A percentile compares a stretch with the other conserved stretches of the same genome.
Evolutionary conservation across 2,113 vertebrate genomes (phyloP).

Genomic region (Ceratotherium simum): DNA sequence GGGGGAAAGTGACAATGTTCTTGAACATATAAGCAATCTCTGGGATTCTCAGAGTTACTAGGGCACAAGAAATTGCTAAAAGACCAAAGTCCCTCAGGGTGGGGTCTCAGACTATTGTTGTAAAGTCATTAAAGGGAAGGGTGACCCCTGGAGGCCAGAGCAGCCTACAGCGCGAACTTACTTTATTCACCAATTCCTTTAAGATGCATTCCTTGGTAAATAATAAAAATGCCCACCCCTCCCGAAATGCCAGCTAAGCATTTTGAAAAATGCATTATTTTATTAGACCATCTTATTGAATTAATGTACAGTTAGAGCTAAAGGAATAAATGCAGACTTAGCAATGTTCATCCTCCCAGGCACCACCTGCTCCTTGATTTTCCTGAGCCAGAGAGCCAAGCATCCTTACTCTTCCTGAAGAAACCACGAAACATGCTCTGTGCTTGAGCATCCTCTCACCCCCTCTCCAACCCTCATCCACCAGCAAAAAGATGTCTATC

Average conservation of each 20-base stretch:
- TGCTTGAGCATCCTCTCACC: neutral
- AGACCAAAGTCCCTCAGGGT: slow-evolving; percentile 44
- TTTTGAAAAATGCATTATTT: slow-evolving; percentile 81
- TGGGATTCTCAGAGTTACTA: slow-evolving; percentile 21
- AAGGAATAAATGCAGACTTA: slow-evolving; percentile 79
- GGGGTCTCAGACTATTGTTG: slow-evolving; percentile 68
- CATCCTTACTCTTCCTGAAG: neutral
- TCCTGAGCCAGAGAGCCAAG: slow-evolving; percentile 9
- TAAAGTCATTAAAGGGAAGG: slow-evolving; percentile 81
- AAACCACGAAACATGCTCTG: neutral
- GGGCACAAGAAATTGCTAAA: slow-evolving; percentile 33
- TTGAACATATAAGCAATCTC: neutral
- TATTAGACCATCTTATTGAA: slow-evolving; percentile 78
- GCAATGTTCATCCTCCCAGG: slow-evolving; percentile 67
- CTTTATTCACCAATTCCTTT: slow-evolving; percentile 24
- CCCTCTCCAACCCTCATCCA: too few relatives aligned
- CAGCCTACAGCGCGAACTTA: slow-evolving; percentile 65
- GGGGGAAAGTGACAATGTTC: neutral
- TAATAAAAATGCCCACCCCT: slow-evolving; percentile 56
- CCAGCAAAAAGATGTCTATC: neutral
- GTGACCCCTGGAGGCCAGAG: slow-evolving; percentile 82
- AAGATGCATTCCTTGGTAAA: slow-evolving; percentile 62
- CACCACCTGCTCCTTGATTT: slow-evolving; percentile 64
- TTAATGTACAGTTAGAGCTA: slow-evolving; percentile 76
- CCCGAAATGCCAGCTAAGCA: slow-evolving; percentile 77